These are phyloP conservation scores for Dicentrarchus labrax DNA, from an alignment of 2,113 vertebrate genomes.

Conservation along the genomic window DNA sequence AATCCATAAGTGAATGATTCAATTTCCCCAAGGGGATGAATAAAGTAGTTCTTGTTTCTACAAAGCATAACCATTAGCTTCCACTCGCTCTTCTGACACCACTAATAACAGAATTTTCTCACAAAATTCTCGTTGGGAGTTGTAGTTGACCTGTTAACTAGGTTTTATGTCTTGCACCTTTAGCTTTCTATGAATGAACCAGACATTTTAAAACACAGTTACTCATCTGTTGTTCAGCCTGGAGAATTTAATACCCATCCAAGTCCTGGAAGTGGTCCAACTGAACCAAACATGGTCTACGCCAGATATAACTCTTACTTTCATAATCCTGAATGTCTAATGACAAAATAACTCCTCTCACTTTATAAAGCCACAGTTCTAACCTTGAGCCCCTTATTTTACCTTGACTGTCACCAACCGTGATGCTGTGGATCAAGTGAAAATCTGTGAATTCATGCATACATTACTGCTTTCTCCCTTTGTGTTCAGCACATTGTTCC, in stretches of 20 bases:
- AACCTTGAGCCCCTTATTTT: conserved; percentile 13
- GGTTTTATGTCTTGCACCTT: background rate
- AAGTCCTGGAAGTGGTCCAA: background rate
- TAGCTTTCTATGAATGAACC: conserved; percentile 6
- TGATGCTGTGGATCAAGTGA: background rate
- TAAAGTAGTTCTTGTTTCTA: background rate
- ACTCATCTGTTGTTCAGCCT: conserved; percentile 13
- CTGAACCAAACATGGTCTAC: background rate
- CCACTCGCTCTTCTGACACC: background rate
- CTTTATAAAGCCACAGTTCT: background rate
- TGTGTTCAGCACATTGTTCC: conserved; percentile 1
- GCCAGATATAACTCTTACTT: conserved; percentile 6
- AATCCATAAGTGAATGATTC: background rate
- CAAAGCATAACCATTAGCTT: background rate
- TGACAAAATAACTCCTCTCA: background rate
- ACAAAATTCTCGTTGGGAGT: background rate
- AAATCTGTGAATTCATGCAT: conserved; percentile 2
- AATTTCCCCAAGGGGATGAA: background rate
- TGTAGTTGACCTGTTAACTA: background rate
- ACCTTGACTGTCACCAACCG: background rate
- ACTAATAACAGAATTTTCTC: background rate
- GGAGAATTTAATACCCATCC: background rate
- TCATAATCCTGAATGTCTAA: background rate
- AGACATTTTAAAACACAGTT: background rate
- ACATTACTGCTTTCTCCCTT: conserved; percentile 4